Evolutionary conservation across 2,888 invertebrate species (phyloP).

Genomic region (Hemicrepidius hirtus): DNA sequence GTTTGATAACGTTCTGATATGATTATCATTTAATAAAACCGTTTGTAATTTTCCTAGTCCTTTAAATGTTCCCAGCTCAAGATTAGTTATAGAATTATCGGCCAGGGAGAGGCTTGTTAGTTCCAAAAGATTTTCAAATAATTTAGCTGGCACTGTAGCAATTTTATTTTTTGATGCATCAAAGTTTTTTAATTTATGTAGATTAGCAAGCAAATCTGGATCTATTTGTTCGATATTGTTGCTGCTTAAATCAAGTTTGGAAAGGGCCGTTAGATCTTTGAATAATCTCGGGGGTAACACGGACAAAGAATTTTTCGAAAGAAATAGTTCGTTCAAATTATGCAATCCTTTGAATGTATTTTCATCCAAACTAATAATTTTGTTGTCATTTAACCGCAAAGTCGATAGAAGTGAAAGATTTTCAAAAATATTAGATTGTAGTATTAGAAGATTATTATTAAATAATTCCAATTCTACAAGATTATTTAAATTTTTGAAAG

Average conservation of each 20-base stretch:
- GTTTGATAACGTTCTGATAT: conserved; percentile 6
- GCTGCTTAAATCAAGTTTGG: conserved; percentile 8
- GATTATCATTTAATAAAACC: conserved; percentile 8
- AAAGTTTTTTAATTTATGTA: background rate
- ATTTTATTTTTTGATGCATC: conserved; percentile 32
- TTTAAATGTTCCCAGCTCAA: conserved; percentile 1
- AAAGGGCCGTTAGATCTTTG: background rate
- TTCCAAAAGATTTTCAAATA: background rate
- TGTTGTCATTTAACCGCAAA: conserved; percentile 16
- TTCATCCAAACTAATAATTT: conserved; percentile 12
- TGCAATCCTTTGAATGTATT: conserved; percentile 28
- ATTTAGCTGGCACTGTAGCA: background rate
- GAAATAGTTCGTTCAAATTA: conserved; percentile 16
- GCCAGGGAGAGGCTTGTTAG: background rate
- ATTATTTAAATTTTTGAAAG: conserved; percentile 19
- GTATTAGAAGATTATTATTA: background rate
- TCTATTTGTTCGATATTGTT: conserved; percentile 27
- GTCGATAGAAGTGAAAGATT: background rate
- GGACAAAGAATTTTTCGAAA: conserved; percentile 26
- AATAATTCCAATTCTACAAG: background rate
- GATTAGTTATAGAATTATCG: background rate
- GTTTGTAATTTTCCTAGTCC: background rate
- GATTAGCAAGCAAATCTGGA: background rate
- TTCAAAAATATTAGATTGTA: conserved; percentile 3
- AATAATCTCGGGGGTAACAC: conserved; percentile 18